Evolutionary conservation across 2,113 vertebrate genomes (phyloP), one percentile per base, ranked within the genome.

Genomic region (Bujurquina vittata): DNA sequence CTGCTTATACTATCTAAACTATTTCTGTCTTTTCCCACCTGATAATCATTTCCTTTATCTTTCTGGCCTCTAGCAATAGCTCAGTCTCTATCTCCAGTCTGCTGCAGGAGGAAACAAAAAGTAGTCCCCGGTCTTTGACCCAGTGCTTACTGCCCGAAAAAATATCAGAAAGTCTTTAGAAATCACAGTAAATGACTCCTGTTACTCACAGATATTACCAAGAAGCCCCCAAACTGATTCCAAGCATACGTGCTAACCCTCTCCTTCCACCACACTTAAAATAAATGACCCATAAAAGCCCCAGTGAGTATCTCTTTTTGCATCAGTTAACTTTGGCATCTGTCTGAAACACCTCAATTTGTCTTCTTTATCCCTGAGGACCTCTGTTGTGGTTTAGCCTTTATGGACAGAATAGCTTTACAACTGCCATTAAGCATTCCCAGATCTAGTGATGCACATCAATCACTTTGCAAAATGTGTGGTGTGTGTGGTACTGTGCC

Each of bases 261-360:
- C 77, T 73, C 60, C 40, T 55, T 87, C 78, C 81, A 90, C 87
- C 80, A 86, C 76, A 86, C 63, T 88, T 86, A 78, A 90, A 89
- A 90, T 90, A 89, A 85, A 91, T 86, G 88, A 89, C 73, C 84
- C 77, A 84, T 92, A 77, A 87, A 86, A 81, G 43, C 55, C 62
- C 72, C 1, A 23, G 52, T 67, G 65, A 78, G 84, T 75, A 77
- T 90, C 59, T 69, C 15, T 57, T 74, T 83, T 77, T 79, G 26
- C 56, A 84, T 85, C 62, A 87, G 61, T 80, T 86, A 77, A 84
- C 74, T 80, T 74, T 78, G 85, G 77, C 86, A 84, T 85, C 55
- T 76, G 78, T 90, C 88, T 73, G 40, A 88, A 85, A 87, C 72
- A 67, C 89, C 56, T 89, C 80, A 80, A 81, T 89, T 89, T 90